phyloP scores from a whole-genome alignment of 2,888 invertebrate species.

The Schizaphis graminum region DNA sequence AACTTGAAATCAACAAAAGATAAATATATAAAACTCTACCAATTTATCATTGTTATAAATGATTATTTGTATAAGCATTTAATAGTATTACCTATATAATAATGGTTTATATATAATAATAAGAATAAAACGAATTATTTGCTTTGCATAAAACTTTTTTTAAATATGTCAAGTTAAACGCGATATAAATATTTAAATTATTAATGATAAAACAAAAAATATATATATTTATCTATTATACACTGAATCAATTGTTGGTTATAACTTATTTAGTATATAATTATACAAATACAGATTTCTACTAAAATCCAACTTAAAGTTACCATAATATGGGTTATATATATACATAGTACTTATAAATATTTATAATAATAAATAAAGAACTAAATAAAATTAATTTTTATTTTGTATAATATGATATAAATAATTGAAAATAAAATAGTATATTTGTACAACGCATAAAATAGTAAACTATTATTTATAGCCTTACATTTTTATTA shows the following conservation, averaged over 20 bases:
- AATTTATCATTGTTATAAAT: constrained; percentile 1
- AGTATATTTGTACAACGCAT: neutral
- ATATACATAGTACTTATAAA: neutral
- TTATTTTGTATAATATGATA: too few relatives aligned
- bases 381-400: neutral
- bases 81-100: neutral
- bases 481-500: neutral
- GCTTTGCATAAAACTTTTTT: neutral
- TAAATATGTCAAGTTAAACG: too few relatives aligned
- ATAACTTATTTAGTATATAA: neutral
- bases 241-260: neutral
- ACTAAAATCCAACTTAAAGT: neutral
- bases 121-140: neutral
- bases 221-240: neutral
- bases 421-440: neutral
- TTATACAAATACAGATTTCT: neutral
- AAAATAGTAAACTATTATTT: neutral
- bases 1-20: constrained; percentile 44
- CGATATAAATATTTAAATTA: neutral
- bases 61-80: neutral
- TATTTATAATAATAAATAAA: neutral
- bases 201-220: neutral
- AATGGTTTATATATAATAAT: neutral
- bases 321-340: neutral
- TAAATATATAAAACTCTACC: neutral